phyloP scores from a whole-genome alignment of 2,113 vertebrate genomes.

The Hypomesus transpacificus region DNA sequence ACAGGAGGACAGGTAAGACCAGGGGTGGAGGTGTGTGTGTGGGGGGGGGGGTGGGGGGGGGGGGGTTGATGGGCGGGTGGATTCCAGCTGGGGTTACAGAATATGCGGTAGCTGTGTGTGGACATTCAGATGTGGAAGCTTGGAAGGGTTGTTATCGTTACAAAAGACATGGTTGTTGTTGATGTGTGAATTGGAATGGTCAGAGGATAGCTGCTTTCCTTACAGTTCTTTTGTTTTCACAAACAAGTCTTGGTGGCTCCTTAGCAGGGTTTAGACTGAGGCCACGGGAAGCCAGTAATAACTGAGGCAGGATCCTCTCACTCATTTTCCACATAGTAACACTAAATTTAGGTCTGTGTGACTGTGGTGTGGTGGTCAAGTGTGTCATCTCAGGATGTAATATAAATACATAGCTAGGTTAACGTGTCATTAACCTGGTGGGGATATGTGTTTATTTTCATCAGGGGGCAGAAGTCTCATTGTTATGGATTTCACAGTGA shows the following conservation, averaged over 20 bases:
- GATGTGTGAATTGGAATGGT: too few relatives aligned
- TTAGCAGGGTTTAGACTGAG: constrained; percentile 32
- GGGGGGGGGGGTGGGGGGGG: constrained; percentile 39
- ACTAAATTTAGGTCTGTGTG: not conserved
- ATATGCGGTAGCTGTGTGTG: too few relatives aligned
- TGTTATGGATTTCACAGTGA: constrained; percentile 62
- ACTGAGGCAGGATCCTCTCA: constrained; percentile 36
- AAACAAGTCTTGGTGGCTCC: too few relatives aligned
- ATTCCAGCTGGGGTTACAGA: constrained; percentile 18
- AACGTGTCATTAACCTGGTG: constrained; percentile 28
- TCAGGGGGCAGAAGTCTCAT: constrained; percentile 55
- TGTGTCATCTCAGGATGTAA: not conserved
- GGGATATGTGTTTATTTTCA: constrained; percentile 39
- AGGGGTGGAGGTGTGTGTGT: constrained; percentile 43
- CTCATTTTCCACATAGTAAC: too few relatives aligned
- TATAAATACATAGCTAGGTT: not conserved
- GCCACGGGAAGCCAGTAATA: constrained; percentile 43
- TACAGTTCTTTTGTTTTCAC: not conserved
- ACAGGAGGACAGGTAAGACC: not conserved
- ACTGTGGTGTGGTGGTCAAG: constrained; percentile 26
- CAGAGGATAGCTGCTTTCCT: too few relatives aligned
- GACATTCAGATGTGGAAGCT: too few relatives aligned
- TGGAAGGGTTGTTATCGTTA: too few relatives aligned
- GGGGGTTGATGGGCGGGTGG: constrained; percentile 65
- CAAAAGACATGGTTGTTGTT: too few relatives aligned